Percentiles rank a stretch among this genome's conserved stretches.
Conservation (phyloP, 2,113 vertebrate genomes). For the Ictalurus punctatus region DNA sequence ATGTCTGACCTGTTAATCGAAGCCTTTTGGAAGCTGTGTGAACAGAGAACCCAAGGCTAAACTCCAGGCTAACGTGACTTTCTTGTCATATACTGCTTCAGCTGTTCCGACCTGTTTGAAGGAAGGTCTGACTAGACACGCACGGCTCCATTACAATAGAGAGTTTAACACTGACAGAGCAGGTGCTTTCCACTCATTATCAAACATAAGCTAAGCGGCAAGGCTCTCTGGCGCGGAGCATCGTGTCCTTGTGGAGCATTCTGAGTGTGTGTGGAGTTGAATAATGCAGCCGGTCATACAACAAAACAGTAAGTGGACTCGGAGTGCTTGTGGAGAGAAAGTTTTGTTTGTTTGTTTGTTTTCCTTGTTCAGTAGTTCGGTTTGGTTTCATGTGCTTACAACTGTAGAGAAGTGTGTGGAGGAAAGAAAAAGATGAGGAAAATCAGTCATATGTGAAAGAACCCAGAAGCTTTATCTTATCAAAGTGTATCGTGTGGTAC, state of each 20-base stretch:
- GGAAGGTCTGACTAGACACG: constrained; percentile 32
- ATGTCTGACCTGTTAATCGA: not conserved
- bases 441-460: not conserved
- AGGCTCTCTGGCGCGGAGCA: not conserved
- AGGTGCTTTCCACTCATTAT: constrained; percentile 44
- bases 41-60: not conserved
- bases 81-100: constrained; percentile 3
- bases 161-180: constrained; percentile 28
- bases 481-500: constrained; percentile 4
- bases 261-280: not conserved
- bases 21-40: not conserved
- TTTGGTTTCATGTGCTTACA: not conserved
- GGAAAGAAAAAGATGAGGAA: not conserved
- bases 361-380: too few species aligned
- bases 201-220: not conserved
- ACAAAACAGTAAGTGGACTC: not conserved
- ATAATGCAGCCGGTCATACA: not conserved
- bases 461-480: not conserved
- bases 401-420: not conserved
- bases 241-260: not conserved
- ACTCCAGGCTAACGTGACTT: not conserved
- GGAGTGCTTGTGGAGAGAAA: not conserved
- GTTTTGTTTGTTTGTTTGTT: too few species aligned
- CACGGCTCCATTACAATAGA: constrained; percentile 2
- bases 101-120: constrained; percentile 47